phyloP scores from a whole-genome alignment of 2,113 vertebrate genomes.

The Pelodiscus sinensis region DNA sequence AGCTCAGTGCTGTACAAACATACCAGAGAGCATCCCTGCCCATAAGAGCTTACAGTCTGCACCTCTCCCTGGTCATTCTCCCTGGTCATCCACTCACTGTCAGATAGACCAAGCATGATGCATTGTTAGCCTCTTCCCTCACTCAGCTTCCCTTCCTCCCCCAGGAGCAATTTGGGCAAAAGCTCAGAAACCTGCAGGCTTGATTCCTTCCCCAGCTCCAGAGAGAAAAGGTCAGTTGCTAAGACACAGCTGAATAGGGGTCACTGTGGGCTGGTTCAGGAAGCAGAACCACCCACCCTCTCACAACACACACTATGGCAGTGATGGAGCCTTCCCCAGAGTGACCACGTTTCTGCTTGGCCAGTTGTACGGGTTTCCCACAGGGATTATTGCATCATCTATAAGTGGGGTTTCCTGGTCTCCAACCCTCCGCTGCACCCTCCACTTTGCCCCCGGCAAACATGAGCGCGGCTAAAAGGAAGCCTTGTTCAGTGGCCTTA shows the following conservation, averaged over 20 bases:
- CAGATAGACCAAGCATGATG: neutral
- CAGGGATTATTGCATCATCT: constrained; percentile 48
- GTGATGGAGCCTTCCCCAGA: neutral
- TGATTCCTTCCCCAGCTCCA: neutral
- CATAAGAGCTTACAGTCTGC: constrained; percentile 28
- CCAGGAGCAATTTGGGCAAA: neutral
- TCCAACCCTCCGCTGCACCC: neutral
- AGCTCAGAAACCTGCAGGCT: neutral
- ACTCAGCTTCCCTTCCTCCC: neutral
- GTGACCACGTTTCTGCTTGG: constrained; percentile 7
- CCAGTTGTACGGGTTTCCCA: constrained; percentile 48
- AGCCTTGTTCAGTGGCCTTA: constrained; percentile 61
- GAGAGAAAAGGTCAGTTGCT: neutral
- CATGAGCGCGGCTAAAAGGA: constrained; percentile 57
- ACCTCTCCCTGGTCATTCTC: neutral
- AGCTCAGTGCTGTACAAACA: constrained; percentile 62
- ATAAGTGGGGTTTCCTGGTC: constrained; percentile 51
- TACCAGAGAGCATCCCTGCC: constrained; percentile 66
- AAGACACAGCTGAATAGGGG: neutral
- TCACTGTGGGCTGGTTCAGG: neutral
- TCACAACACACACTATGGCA: neutral
- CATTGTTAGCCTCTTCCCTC: neutral
- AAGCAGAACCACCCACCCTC: neutral
- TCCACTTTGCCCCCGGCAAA: constrained; percentile 26
- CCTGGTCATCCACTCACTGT: neutral